phyloP scores from a whole-genome alignment of 2,113 vertebrate genomes.

The Phaetusa simplex region DNA sequence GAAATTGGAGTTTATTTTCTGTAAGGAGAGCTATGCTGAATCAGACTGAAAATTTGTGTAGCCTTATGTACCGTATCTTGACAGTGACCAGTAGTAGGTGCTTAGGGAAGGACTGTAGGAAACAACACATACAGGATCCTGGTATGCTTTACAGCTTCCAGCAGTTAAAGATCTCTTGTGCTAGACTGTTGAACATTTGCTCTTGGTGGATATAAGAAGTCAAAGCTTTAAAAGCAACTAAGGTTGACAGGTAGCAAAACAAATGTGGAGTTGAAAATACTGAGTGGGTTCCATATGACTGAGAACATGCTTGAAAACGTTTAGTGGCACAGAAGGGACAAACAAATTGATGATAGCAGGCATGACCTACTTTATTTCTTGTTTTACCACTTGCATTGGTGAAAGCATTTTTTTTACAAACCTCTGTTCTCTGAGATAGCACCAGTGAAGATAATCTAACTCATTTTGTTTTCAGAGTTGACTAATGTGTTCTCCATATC shows the following conservation, averaged over 20 bases:
- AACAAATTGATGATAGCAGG: neutral
- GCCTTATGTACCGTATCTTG: neutral
- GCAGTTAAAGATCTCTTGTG: neutral
- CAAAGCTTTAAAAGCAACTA: neutral
- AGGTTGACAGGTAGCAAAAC: neutral
- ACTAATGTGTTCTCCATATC: neutral
- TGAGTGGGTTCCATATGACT: neutral
- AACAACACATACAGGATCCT: neutral
- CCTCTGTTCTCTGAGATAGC: neutral
- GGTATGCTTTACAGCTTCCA: neutral
- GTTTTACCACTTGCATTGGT: neutral
- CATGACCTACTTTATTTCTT: neutral
- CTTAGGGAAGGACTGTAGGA: neutral
- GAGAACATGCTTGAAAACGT: accelerated
- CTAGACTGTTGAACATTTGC: neutral
- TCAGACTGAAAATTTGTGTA: neutral
- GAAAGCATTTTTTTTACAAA: neutral
- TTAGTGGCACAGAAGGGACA: neutral
- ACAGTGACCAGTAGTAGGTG: neutral
- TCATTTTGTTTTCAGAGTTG: neutral
- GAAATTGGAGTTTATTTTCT: neutral
- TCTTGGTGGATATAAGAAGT: neutral
- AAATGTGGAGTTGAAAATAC: neutral
- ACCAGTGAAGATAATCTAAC: neutral
- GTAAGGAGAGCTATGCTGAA: neutral